phyloP scores from a whole-genome alignment of 2,113 vertebrate species.

The Dryoscopus gambensis region DNA sequence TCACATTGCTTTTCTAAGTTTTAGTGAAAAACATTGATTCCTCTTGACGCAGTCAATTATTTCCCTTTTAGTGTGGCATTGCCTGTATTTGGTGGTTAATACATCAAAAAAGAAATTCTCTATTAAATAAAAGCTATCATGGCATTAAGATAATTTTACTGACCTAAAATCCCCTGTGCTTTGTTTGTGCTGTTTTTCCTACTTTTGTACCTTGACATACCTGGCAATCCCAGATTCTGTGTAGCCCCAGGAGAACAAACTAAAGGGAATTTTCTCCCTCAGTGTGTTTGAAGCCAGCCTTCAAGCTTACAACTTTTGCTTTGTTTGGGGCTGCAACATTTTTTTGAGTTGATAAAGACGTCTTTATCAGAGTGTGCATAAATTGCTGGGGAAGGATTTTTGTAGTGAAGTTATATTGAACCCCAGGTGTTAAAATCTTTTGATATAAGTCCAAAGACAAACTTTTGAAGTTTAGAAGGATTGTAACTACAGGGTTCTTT shows the following conservation, averaged over 20 bases:
- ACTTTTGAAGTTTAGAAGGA: neutral
- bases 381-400: neutral
- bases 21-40: neutral
- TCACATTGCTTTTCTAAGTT: neutral
- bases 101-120: neutral
- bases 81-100: neutral
- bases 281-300: neutral
- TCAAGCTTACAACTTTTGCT: neutral
- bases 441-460: neutral
- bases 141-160: neutral
- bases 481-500: neutral
- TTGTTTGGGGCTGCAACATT: neutral
- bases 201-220: neutral
- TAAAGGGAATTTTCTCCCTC: neutral
- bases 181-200: neutral
- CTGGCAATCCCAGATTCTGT: neutral
- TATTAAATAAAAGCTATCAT: neutral
- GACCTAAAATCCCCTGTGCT: neutral
- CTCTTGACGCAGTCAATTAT: neutral
- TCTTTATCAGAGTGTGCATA: neutral
- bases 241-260: neutral
- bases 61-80: neutral
- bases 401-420: neutral
- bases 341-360: neutral
- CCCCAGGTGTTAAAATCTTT: neutral